Percentiles rank a stretch among this genome's conserved stretches.
Evolutionary conservation across 1,140 invertebrate genomes (phyloP).

Genomic region (Protaetia brevitarsis): DNA sequence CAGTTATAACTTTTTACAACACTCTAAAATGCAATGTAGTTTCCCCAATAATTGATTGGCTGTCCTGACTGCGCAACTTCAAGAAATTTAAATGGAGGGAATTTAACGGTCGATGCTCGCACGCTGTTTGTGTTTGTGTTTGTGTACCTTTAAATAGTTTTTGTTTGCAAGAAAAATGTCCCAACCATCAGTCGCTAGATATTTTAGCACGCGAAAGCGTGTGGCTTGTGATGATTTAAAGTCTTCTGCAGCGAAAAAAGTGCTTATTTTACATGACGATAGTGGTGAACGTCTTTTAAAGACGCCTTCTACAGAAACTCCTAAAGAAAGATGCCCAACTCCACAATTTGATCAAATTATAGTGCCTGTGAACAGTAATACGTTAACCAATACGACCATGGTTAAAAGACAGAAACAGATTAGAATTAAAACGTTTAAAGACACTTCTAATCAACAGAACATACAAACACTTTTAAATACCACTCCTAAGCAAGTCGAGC

Average conservation of each 20-base stretch:
- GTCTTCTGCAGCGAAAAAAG: conserved; percentile 57
- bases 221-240: conserved; percentile 62
- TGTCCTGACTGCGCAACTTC: background rate
- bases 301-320: background rate
- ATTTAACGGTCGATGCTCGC: conserved; percentile 28
- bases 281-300: conserved; percentile 1
- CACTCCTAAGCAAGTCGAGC: background rate
- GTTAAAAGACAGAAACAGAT: background rate
- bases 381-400: background rate
- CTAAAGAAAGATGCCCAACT: background rate
- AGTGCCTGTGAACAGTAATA: background rate
- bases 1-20: background rate
- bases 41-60: background rate
- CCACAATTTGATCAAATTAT: background rate
- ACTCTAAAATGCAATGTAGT: background rate
- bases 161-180: conserved; percentile 53
- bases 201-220: conserved; percentile 67
- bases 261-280: conserved; percentile 45
- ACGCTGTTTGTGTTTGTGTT: too few species aligned
- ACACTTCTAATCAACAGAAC: conserved; percentile 28
- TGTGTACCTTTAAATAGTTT: conserved; percentile 13
- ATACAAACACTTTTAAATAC: conserved; percentile 25
- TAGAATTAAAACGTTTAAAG: conserved; percentile 13
- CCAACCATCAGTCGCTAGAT: conserved; percentile 66
- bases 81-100: conserved; percentile 33